Evolutionary conservation across 1,140 invertebrate species (phyloP).

Genomic region (Bemisia tabaci): DNA sequence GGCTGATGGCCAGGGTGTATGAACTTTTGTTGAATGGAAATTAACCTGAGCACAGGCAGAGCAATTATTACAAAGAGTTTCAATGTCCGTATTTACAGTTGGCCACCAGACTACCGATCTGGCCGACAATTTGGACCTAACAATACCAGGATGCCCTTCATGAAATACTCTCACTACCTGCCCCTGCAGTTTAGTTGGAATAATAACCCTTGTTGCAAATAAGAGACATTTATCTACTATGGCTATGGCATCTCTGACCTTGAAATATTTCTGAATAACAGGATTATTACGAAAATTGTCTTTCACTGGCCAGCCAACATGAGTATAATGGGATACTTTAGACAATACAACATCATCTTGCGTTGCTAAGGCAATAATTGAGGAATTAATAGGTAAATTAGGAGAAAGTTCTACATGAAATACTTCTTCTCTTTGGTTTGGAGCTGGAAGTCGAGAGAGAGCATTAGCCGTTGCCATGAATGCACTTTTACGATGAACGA

Average conservation of each 20-base stretch:
- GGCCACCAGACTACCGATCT: constrained; percentile 31
- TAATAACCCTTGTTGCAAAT: constrained; percentile 17
- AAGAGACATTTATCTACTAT: constrained; percentile 11
- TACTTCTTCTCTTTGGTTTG: neutral
- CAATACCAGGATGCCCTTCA: constrained; percentile 26
- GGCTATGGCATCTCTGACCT: neutral
- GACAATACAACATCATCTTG: neutral
- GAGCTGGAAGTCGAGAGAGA: neutral
- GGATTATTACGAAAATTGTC: neutral
- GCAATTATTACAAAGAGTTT: constrained; percentile 14
- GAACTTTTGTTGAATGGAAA: neutral
- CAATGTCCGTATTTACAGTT: constrained; percentile 24
- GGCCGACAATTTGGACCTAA: constrained; percentile 25
- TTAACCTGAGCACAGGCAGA: too few species aligned
- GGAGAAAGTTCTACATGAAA: neutral
- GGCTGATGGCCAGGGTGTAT: neutral
- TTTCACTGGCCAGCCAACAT: neutral
- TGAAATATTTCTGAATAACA: neutral
- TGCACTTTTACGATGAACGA: neutral
- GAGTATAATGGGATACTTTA: neutral
- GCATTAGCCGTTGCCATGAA: neutral
- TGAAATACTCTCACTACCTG: constrained; percentile 23
- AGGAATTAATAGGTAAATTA: neutral
- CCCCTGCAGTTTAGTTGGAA: constrained; percentile 17
- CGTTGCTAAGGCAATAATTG: neutral